These are phyloP conservation scores for Diachasma alloeum DNA, from an alignment of 1,140 invertebrate species.

Conservation along the genomic window DNA sequence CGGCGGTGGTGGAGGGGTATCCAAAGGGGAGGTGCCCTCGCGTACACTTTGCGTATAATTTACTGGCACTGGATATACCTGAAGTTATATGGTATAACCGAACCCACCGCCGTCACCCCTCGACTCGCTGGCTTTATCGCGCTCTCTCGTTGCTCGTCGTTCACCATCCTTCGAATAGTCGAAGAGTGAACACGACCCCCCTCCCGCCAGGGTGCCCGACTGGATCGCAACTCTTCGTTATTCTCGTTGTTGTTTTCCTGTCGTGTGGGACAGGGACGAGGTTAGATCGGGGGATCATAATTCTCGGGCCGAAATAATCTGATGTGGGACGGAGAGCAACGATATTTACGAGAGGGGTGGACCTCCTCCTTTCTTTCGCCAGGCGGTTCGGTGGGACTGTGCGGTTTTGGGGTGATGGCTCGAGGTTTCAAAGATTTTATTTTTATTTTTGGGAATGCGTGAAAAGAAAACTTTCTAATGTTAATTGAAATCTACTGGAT, in stretches of 20 bases:
- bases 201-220: too few species aligned
- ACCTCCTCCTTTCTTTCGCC: not conserved
- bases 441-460: not conserved
- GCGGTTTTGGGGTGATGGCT: not conserved
- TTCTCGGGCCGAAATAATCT: not conserved
- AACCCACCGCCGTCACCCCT: conserved; percentile 39
- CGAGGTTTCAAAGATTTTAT: not conserved
- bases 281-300: not conserved
- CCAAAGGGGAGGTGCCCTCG: conserved; percentile 50
- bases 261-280: not conserved
- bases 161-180: conserved; percentile 1
- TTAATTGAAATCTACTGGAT: too few species aligned
- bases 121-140: conserved; percentile 4
- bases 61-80: conserved; percentile 65
- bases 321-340: not conserved
- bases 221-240: not conserved
- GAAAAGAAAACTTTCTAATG: not conserved
- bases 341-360: not conserved
- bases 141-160: conserved; percentile 10
- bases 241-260: not conserved
- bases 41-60: conserved; percentile 67
- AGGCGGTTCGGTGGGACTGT: not conserved
- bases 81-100: conserved; percentile 58
- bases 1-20: conserved; percentile 28
- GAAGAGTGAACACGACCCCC: not conserved